Conservation (phyloP, 2,888 invertebrate species). For the Schrankia costaestrigalis region DNA sequence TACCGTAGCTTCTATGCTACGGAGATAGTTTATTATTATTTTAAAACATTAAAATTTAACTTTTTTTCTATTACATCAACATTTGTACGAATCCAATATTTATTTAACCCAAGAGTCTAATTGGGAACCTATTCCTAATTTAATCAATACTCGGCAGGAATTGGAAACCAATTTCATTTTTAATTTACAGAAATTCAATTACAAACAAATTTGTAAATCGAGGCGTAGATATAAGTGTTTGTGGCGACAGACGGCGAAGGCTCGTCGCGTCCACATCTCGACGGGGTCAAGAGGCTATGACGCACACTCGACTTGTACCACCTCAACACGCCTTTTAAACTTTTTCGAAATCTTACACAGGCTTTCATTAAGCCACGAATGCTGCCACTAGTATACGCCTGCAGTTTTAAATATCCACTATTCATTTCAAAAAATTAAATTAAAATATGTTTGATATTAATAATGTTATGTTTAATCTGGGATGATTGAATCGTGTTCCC, state of each 20-base stretch:
- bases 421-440: slow-evolving; percentile 18
- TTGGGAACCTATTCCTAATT: no score
- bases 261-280: slow-evolving; percentile 21
- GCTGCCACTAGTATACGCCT: slow-evolving; percentile 38
- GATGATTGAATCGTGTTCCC: no score
- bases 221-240: slow-evolving; percentile 1
- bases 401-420: slow-evolving; percentile 37
- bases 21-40: no score
- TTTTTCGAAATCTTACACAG: slow-evolving; percentile 61
- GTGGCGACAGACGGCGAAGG: slow-evolving; percentile 6
- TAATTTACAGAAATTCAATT: no score
- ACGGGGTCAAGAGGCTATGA: slow-evolving; percentile 68
- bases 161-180: no score
- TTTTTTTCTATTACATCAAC: no score
- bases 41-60: no score
- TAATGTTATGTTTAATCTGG: not conserved
- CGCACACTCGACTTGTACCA: slow-evolving; percentile 63
- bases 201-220: slow-evolving; percentile 9
- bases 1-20: no score
- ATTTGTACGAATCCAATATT: no score
- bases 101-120: no score
- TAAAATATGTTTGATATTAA: not conserved
- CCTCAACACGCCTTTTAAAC: slow-evolving; percentile 64
- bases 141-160: no score
- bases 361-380: slow-evolving; percentile 65